A percentile compares a stretch with the other conserved stretches of the same genome.
Conservation (phyloP, 2,797 vertebrate species). For the Rhinophrynus dorsalis region DNA sequence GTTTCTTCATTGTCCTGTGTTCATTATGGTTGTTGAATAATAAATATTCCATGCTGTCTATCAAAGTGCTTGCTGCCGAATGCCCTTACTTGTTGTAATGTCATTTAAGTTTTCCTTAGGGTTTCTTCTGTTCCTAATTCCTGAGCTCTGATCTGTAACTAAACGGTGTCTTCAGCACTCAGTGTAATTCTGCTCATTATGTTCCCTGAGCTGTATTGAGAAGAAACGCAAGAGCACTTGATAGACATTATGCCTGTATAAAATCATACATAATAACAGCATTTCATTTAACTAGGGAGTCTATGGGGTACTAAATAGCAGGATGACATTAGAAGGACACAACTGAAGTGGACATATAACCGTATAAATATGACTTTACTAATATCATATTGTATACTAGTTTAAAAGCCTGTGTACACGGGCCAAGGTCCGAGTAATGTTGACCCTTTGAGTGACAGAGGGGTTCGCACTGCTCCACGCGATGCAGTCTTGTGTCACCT, state of each 20-base stretch:
- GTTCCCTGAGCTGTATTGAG: constrained; percentile 7
- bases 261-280: constrained; percentile 19
- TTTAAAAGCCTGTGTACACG: no score
- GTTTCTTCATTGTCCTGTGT: not conserved
- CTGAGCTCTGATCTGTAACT: constrained; percentile 43
- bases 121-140: constrained; percentile 31
- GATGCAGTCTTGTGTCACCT: no score
- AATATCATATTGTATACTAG: no score
- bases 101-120: constrained; percentile 15
- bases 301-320: not conserved
- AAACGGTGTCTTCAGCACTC: constrained; percentile 29
- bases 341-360: not conserved
- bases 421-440: no score
- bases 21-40: no score
- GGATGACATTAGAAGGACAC: not conserved
- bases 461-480: no score
- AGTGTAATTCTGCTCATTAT: constrained; percentile 32
- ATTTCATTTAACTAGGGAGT: constrained; percentile 16
- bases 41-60: not conserved
- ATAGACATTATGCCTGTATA: constrained; percentile 11
- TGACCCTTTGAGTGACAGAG: no score
- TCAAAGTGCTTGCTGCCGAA: not conserved
- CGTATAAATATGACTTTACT: not conserved
- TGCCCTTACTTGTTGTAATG: constrained; percentile 10
- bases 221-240: constrained; percentile 3